Evolutionary conservation across 2,797 vertebrate genomes (phyloP).

Genomic region (Xenopus petersii): DNA sequence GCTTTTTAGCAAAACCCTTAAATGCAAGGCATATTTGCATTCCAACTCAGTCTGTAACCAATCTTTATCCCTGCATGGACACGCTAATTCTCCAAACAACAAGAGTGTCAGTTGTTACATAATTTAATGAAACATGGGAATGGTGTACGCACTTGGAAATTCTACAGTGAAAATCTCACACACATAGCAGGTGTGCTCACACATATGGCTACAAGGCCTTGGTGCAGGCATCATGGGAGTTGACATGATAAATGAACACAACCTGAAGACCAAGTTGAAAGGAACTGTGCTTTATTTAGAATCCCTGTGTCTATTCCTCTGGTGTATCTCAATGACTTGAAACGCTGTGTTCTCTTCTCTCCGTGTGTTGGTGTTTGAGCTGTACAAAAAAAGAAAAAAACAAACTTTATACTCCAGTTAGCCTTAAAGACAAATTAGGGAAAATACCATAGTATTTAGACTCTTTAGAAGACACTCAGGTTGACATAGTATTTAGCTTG

Average conservation of each 20-base stretch:
- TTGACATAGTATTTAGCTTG: too few relatives aligned
- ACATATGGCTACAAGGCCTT: background rate
- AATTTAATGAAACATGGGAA: background rate
- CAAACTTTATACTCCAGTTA: too few relatives aligned
- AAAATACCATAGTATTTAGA: too few relatives aligned
- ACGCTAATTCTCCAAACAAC: background rate
- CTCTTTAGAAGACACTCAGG: too few relatives aligned
- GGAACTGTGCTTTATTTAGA: conserved; percentile 3
- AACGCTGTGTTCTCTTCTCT: background rate
- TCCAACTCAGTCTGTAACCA: background rate
- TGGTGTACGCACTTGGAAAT: background rate
- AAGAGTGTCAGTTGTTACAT: background rate
- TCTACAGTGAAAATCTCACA: background rate
- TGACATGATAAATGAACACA: conserved; percentile 2
- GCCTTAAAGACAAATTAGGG: too few relatives aligned
- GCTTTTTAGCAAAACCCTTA: background rate
- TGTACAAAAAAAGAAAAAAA: background rate
- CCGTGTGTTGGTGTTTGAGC: background rate
- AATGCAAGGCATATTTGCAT: background rate
- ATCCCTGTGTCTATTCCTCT: background rate
- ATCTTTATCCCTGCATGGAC: background rate
- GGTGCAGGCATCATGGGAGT: conserved; percentile 1
- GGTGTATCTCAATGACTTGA: background rate
- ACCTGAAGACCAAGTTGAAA: conserved; percentile 1
- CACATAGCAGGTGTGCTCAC: background rate